These are phyloP conservation scores for Pygocentrus nattereri DNA, from an alignment of 2,797 vertebrate genomes.

Conservation along the genomic window DNA sequence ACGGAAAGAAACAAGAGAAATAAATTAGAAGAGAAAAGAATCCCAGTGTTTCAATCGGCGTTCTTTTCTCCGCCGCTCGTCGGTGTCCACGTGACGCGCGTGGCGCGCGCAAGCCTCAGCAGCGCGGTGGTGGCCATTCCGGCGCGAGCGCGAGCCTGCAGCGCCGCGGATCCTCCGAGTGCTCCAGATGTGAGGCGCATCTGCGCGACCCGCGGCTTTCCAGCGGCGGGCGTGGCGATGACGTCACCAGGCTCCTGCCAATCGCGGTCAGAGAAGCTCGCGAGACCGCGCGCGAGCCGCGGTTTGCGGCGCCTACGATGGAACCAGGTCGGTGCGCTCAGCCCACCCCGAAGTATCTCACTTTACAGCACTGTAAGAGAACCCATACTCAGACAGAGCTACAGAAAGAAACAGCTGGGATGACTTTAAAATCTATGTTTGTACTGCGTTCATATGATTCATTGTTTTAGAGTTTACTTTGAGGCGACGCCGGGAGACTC, in stretches of 20 bases:
- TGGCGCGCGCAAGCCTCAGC: background rate
- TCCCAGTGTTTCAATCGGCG: background rate
- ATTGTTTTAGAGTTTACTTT: background rate
- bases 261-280: background rate
- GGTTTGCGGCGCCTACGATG: background rate
- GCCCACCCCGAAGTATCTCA: no score
- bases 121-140: constrained; percentile 27
- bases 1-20: background rate
- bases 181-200: constrained; percentile 15
- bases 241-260: background rate
- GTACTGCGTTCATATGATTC: no score
- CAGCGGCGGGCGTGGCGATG: background rate
- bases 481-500: no score
- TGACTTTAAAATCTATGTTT: no score
- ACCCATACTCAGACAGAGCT: background rate
- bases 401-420: background rate
- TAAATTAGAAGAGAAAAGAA: background rate
- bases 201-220: constrained; percentile 5
- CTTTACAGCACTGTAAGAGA: background rate
- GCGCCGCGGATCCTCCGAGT: constrained; percentile 1
- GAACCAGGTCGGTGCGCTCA: background rate
- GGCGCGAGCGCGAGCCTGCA: constrained; percentile 11
- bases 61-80: background rate
- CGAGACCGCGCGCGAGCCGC: background rate
- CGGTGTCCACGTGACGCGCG: background rate